Conservation (phyloP, 2,797 vertebrate genomes). For the Coluber constrictor region DNA sequence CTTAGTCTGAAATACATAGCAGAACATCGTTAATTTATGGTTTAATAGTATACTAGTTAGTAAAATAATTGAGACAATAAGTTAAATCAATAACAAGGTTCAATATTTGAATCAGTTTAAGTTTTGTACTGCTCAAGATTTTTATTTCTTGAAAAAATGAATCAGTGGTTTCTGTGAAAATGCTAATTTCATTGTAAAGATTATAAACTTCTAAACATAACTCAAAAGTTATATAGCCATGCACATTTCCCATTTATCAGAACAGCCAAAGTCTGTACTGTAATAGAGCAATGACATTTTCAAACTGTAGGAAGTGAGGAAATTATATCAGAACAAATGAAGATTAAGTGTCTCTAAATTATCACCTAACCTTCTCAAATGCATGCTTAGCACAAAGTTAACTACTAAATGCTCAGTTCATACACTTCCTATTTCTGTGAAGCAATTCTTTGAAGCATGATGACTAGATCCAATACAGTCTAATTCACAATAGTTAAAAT, state of each 20-base stretch:
- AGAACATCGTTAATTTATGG: neutral
- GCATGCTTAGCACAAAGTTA: neutral
- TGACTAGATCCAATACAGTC: constrained; percentile 5
- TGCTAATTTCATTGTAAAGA: constrained; percentile 44
- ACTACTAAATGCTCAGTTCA: neutral
- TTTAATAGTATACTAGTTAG: neutral
- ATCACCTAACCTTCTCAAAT: constrained; percentile 18
- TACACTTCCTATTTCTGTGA: neutral
- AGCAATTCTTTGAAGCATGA: neutral
- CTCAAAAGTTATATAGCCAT: constrained; percentile 42
- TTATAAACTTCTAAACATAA: constrained; percentile 41
- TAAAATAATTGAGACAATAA: neutral
- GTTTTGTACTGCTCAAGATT: constrained; percentile 16
- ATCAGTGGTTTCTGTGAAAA: constrained; percentile 46
- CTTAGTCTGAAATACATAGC: neutral
- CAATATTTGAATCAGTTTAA: neutral
- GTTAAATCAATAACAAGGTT: neutral
- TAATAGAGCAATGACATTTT: constrained; percentile 31
- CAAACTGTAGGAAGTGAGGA: constrained; percentile 31
- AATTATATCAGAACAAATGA: constrained; percentile 31
- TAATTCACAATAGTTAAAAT: constrained; percentile 3
- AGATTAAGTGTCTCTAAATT: constrained; percentile 6
- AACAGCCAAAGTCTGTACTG: constrained; percentile 16
- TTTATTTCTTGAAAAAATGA: constrained; percentile 39
- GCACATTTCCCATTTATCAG: constrained; percentile 28